These are phyloP conservation scores for Peromyscus eremicus DNA, from an alignment of 2,797 vertebrate genomes.

Conservation along the genomic window DNA sequence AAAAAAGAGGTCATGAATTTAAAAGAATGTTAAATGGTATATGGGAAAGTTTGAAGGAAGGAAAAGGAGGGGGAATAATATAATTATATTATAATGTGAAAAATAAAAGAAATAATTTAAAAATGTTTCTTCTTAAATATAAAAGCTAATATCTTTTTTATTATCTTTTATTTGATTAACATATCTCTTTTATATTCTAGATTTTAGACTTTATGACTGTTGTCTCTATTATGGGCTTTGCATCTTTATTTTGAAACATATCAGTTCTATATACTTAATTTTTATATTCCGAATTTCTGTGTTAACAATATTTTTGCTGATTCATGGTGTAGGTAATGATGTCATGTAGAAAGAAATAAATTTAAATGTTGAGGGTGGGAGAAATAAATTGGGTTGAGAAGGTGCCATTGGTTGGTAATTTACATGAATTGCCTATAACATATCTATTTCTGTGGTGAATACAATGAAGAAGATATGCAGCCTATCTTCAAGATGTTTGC, in stretches of 20 bases:
- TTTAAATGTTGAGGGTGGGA: not conserved
- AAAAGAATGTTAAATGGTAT: not conserved
- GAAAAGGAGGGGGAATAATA: not conserved
- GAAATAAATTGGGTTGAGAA: not conserved
- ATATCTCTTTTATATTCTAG: not conserved
- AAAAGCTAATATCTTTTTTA: not conserved
- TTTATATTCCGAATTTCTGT: not conserved
- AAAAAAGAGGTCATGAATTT: not conserved
- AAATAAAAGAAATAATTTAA: not conserved
- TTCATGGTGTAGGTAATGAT: not conserved
- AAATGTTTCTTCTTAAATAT: conserved; percentile 17
- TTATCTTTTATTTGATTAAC: not conserved
- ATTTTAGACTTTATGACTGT: not conserved
- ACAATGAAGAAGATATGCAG: not conserved
- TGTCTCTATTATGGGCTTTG: not conserved
- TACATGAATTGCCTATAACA: not conserved
- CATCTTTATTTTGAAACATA: conserved; percentile 46
- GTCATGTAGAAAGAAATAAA: not conserved
- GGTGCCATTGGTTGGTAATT: not conserved
- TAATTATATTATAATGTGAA: not conserved
- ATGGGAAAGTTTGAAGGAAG: not conserved
- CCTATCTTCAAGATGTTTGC: not conserved
- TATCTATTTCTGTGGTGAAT: not conserved
- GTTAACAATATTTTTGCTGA: not conserved
- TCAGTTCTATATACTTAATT: not conserved